A percentile compares a stretch with the other conserved stretches of the same genome.
phyloP scores from a whole-genome alignment of 2,113 vertebrate genomes.

The Oophaga pumilio region DNA sequence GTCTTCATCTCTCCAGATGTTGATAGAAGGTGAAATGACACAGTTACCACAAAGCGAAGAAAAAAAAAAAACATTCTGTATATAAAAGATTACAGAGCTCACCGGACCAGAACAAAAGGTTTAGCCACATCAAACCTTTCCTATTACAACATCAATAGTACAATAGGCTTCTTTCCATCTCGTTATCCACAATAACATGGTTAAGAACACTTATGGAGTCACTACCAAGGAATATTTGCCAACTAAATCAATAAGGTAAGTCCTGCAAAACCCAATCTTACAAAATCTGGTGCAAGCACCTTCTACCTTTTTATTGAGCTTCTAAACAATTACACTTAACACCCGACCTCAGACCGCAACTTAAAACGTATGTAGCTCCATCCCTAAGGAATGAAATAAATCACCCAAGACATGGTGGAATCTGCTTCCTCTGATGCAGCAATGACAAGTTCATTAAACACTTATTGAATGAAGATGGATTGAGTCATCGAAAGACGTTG shows the following conservation, averaged over 20 bases:
- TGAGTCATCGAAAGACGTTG: slow-evolving; percentile 5
- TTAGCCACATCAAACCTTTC: no score
- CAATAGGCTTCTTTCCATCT: not conserved
- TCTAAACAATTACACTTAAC: not conserved
- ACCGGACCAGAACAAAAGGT: no score
- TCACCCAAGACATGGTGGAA: slow-evolving; percentile 22
- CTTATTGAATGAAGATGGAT: slow-evolving; percentile 47
- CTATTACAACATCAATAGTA: not conserved
- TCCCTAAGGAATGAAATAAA: slow-evolving; percentile 11
- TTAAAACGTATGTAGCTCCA: not conserved
- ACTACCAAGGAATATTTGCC: not conserved
- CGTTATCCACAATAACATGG: not conserved
- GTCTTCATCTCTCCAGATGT: no score
- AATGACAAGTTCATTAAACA: slow-evolving; percentile 53
- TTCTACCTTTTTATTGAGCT: not conserved
- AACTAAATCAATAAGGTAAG: not conserved
- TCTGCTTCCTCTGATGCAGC: slow-evolving; percentile 36
- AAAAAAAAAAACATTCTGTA: no score
- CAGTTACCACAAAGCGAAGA: no score
- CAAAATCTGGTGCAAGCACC: not conserved
- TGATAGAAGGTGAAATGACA: no score
- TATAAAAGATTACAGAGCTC: no score
- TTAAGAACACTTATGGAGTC: not conserved
- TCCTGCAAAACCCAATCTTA: not conserved
- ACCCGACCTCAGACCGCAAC: not conserved